A percentile compares a stretch with the other conserved stretches of the same genome.
phyloP scores from a whole-genome alignment of 2,888 invertebrate genomes.

The Oscheius sp. region DNA sequence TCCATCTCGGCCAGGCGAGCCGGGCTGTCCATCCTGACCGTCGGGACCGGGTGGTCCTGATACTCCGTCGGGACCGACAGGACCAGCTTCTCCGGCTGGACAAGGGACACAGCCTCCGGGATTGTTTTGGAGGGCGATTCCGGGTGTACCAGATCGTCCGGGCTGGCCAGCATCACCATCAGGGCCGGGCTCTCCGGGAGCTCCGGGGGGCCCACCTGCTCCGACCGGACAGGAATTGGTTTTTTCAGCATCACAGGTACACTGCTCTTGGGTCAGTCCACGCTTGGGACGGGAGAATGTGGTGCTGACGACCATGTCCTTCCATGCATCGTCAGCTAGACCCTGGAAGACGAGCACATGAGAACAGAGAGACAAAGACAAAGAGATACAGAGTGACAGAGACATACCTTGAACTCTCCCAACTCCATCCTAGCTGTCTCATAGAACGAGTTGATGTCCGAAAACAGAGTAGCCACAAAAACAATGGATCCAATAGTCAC shows the following conservation, averaged over 20 bases:
- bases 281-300: conserved; percentile 36
- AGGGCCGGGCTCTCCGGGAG: conserved; percentile 47
- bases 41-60: conserved; percentile 30
- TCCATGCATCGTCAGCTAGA: conserved; percentile 53
- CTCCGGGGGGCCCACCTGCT: conserved; percentile 56
- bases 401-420: conserved; percentile 49
- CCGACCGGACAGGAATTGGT: conserved; percentile 54
- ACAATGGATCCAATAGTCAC: conserved; percentile 45
- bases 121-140: conserved; percentile 35
- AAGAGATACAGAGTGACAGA: neutral
- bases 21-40: conserved; percentile 41
- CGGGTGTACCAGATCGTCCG: conserved; percentile 37
- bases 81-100: conserved; percentile 3
- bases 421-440: conserved; percentile 46
- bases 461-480: conserved; percentile 46
- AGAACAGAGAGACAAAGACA: too few species aligned
- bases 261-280: conserved; percentile 45
- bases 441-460: conserved; percentile 52
- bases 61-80: neutral
- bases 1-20: neutral
- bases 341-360: conserved; percentile 11
- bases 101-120: conserved; percentile 17
- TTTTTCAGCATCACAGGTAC: conserved; percentile 48
- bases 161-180: conserved; percentile 27
- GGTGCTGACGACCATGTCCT: conserved; percentile 13